phyloP scores from a whole-genome alignment of 2,113 vertebrate species.

The Calyptommatus sinebrachiatus region DNA sequence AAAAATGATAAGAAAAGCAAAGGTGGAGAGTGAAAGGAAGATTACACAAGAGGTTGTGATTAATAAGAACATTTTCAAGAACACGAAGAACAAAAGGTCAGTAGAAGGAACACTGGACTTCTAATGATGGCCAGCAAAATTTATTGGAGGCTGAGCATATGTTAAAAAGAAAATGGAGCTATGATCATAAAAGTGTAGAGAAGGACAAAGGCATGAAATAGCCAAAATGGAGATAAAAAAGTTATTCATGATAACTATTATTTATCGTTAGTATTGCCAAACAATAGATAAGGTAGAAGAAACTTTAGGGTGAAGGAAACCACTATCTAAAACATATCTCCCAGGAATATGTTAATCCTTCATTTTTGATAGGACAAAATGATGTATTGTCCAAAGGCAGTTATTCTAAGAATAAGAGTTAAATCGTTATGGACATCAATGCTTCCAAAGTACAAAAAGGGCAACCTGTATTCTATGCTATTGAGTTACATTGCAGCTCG shows the following conservation, averaged over 20 bases:
- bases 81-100: slow-evolving; percentile 29
- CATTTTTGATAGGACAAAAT: not conserved
- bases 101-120: slow-evolving; percentile 1
- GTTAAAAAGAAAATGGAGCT: slow-evolving; percentile 16
- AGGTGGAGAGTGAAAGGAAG: slow-evolving; percentile 24
- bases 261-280: not conserved
- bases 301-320: not conserved
- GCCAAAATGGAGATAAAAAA: slow-evolving; percentile 9
- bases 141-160: slow-evolving; percentile 22
- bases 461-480: not conserved
- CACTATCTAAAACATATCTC: not conserved
- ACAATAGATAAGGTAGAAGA: not conserved
- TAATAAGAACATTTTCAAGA: slow-evolving; percentile 33
- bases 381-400: not conserved
- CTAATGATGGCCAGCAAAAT: slow-evolving; percentile 27
- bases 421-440: not conserved
- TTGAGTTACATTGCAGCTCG: not conserved
- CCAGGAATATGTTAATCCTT: not conserved
- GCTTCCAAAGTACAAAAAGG: not conserved
- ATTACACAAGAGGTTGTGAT: slow-evolving; percentile 4
- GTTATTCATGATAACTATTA: not conserved
- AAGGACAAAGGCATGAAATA: not conserved
- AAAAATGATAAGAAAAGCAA: slow-evolving; percentile 32
- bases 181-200: not conserved
- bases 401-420: not conserved